Conservation (phyloP, 2,113 vertebrate genomes). For the Clarias magur region DNA sequence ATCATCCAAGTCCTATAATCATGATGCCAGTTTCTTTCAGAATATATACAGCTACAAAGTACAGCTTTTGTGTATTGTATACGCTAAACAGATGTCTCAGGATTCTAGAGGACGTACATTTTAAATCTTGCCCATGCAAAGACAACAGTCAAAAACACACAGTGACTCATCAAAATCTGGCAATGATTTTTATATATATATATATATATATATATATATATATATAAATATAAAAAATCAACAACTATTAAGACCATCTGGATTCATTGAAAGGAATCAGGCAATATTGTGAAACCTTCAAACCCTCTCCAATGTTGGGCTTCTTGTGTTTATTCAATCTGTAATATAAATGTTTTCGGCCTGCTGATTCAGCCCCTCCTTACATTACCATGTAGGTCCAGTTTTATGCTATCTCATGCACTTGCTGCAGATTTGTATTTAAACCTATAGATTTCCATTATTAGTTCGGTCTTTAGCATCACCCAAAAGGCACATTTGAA, state of each 20-base stretch:
- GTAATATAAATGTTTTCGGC: constrained; percentile 38
- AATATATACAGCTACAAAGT: neutral
- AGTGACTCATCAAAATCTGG: constrained; percentile 16
- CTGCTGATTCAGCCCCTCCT: constrained; percentile 21
- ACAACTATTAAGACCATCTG: constrained; percentile 35
- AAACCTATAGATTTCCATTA: neutral
- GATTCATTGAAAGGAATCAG: constrained; percentile 13
- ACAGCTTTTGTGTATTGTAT: constrained; percentile 2
- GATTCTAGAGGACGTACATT: neutral
- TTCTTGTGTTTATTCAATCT: constrained; percentile 25
- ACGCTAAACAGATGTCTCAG: neutral
- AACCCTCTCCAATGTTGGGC: neutral
- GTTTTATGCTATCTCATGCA: neutral
- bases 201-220: no score
- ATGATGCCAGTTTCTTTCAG: neutral
- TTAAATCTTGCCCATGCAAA: constrained; percentile 20
- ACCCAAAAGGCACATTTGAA: neutral
- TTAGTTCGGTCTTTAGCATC: neutral
- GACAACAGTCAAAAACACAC: neutral
- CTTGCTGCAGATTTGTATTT: neutral
- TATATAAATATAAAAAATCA: neutral
- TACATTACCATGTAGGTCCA: constrained; percentile 35
- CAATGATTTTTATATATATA: constrained; percentile 6
- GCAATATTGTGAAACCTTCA: constrained; percentile 15
- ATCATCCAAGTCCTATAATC: neutral